Conservation (phyloP, 2,888 invertebrate genomes). For the Saturnia pavonia region DNA sequence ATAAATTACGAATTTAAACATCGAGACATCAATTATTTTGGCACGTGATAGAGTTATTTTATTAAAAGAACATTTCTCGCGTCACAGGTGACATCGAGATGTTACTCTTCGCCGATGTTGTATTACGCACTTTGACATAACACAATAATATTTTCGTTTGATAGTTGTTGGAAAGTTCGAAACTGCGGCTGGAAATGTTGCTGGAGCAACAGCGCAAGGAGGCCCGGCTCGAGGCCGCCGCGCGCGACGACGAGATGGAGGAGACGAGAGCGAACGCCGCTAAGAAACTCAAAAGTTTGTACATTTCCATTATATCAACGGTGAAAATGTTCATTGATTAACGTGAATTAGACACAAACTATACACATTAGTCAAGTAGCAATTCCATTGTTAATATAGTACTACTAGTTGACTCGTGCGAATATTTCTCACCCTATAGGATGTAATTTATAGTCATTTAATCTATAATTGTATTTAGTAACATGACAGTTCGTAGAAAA, state of each 20-base stretch:
- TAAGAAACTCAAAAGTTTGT: constrained; percentile 93
- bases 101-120: background rate
- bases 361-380: no score
- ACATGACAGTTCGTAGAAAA: no score
- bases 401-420: no score
- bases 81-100: no score
- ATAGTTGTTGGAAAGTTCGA: constrained; percentile 94
- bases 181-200: constrained; percentile 95
- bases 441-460: no score
- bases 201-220: constrained; percentile 96
- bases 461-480: no score
- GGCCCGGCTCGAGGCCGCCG: constrained; percentile 92
- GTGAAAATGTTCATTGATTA: no score
- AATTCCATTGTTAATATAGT: no score
- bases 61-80: background rate
- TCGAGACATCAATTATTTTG: background rate
- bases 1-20: background rate
- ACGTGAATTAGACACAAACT: no score
- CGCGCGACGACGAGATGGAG: constrained; percentile 96
- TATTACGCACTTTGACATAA: background rate
- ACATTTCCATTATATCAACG: background rate
- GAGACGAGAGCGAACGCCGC: constrained; percentile 94
- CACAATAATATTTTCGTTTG: background rate
- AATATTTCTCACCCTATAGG: no score
- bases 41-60: background rate